Percentiles rank a stretch among this genome's conserved stretches.
Conservation (phyloP, 2,113 vertebrate species). For the Origma solitaria region DNA sequence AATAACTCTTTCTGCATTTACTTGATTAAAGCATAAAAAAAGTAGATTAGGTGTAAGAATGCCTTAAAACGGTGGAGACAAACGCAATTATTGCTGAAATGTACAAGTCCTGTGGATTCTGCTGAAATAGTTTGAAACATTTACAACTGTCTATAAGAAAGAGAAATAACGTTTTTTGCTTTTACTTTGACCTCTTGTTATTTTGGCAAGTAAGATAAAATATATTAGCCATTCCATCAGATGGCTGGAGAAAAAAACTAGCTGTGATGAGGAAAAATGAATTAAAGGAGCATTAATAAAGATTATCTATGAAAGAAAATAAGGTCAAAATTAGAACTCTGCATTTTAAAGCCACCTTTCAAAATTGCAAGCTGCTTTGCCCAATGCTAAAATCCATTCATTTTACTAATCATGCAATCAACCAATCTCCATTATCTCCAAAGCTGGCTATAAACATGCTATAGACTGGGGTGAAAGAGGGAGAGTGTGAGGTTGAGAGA, state of each 20-base stretch:
- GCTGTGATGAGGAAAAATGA: neutral
- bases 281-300: slow-evolving; percentile 59
- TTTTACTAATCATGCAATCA: slow-evolving; percentile 58
- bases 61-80: slow-evolving; percentile 49
- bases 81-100: slow-evolving; percentile 66
- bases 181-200: neutral
- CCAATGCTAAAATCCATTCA: slow-evolving; percentile 58
- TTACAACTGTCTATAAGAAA: neutral
- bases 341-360: slow-evolving; percentile 54
- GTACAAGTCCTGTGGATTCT: slow-evolving; percentile 3
- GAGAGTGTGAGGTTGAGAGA: slow-evolving; percentile 61
- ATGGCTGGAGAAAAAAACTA: slow-evolving; percentile 15
- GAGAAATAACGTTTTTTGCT: neutral
- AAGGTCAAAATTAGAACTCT: slow-evolving; percentile 51
- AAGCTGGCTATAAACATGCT: slow-evolving; percentile 63
- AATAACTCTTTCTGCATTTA: slow-evolving; percentile 64
- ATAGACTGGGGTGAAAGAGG: slow-evolving; percentile 60
- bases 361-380: slow-evolving; percentile 43
- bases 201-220: slow-evolving; percentile 30
- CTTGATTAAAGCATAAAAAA: slow-evolving; percentile 67
- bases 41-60: slow-evolving; percentile 60
- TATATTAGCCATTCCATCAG: slow-evolving; percentile 40
- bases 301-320: slow-evolving; percentile 58
- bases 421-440: slow-evolving; percentile 61
- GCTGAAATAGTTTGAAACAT: slow-evolving; percentile 1